Percentiles rank a stretch among this genome's conserved stretches.
Conservation (phyloP, 2,888 invertebrate genomes). For the Tenthredo amoena region DNA sequence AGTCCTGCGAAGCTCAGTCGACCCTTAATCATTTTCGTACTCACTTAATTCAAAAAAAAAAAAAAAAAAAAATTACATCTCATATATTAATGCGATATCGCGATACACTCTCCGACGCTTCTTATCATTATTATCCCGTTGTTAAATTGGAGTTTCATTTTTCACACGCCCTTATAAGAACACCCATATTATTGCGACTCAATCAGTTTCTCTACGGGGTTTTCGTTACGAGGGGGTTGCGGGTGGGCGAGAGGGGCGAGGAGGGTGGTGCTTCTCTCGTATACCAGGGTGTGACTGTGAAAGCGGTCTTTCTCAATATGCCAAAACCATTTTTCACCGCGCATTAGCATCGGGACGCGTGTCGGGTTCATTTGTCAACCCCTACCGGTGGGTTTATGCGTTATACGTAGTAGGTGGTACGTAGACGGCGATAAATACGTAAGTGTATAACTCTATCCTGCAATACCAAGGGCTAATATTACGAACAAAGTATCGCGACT, state of each 20-base stretch:
- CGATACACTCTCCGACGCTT: neutral
- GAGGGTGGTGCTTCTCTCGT: neutral
- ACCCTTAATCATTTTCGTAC: neutral
- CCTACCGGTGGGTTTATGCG: constrained; percentile 41
- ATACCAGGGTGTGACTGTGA: neutral
- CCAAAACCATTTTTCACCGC: constrained; percentile 68
- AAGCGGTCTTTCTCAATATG: constrained; percentile 55
- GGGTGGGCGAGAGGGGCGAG: neutral
- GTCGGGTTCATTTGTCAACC: constrained; percentile 62
- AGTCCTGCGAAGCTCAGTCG: neutral
- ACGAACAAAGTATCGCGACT: constrained; percentile 36
- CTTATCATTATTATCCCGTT: constrained; percentile 1
- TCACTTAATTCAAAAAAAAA: neutral
- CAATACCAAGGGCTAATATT: constrained; percentile 27
- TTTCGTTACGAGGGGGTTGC: neutral
- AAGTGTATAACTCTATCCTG: constrained; percentile 50
- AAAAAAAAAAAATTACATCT: neutral
- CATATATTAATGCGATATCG: neutral
- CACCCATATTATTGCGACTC: constrained; percentile 35
- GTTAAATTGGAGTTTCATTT: constrained; percentile 26
- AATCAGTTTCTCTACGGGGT: constrained; percentile 39
- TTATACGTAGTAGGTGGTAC: constrained; percentile 29
- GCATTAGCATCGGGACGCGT: constrained; percentile 67
- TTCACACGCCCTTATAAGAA: constrained; percentile 21
- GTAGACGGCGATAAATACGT: constrained; percentile 32